phyloP scores from a whole-genome alignment of 2,113 vertebrate species.

The Seriola aureovittata region DNA sequence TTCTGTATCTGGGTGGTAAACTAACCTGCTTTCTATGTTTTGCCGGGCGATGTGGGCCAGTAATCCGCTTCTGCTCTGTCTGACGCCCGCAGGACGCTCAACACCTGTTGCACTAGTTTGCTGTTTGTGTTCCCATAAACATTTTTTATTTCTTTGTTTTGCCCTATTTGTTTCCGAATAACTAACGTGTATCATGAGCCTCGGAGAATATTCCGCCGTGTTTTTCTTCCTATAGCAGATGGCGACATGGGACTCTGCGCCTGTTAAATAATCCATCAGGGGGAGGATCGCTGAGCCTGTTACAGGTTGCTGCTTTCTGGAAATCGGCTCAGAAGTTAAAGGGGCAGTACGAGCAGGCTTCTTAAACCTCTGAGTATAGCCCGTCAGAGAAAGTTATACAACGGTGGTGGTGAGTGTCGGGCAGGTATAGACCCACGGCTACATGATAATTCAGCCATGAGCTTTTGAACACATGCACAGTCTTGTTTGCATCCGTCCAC shows the following conservation, averaged over 20 bases:
- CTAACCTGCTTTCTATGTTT: constrained; percentile 32
- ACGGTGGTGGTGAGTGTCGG: background rate
- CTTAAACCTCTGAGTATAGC: background rate
- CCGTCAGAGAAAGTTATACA: constrained; percentile 9
- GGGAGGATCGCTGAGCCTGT: constrained; percentile 78
- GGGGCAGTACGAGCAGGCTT: constrained; percentile 63
- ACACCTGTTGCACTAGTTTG: constrained; percentile 51
- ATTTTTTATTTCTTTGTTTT: constrained; percentile 9
- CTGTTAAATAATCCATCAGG: constrained; percentile 87
- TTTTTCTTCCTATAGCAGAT: constrained; percentile 75
- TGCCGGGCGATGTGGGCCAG: constrained; percentile 1
- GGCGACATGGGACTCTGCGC: constrained; percentile 79
- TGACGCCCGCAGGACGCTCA: constrained; percentile 8
- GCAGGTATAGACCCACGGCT: background rate
- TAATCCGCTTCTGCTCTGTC: constrained; percentile 5
- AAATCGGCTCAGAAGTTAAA: constrained; percentile 85
- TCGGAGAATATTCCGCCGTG: constrained; percentile 54
- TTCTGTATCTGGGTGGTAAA: background rate
- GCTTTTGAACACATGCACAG: background rate
- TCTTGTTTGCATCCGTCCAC: constrained; percentile 23
- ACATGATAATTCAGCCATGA: background rate
- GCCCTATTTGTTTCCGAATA: background rate
- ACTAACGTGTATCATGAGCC: constrained; percentile 19
- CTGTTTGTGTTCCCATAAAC: background rate
- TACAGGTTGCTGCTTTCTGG: constrained; percentile 72